A percentile compares a stretch with the other conserved stretches of the same genome.
These are phyloP conservation scores for Pilophorus perplexus DNA, from an alignment of 2,888 invertebrate species.

Conservation along the genomic window DNA sequence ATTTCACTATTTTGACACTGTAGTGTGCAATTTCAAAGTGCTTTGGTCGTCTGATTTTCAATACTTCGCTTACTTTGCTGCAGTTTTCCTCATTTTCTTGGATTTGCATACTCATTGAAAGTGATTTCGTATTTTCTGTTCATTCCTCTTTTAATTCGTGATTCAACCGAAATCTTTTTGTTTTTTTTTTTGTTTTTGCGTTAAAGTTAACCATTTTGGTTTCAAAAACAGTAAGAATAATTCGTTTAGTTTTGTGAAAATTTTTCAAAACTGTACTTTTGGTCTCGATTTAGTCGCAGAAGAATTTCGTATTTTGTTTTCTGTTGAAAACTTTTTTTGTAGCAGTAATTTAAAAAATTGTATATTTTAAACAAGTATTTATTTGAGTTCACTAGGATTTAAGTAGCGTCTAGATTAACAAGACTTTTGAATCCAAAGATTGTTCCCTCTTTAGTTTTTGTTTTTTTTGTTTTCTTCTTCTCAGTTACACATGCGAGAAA, in stretches of 20 bases:
- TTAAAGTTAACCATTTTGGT: neutral
- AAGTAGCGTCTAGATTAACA: constrained; percentile 36
- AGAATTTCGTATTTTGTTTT: no score
- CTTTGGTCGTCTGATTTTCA: no score
- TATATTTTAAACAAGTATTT: constrained; percentile 40
- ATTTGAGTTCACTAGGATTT: constrained; percentile 32
- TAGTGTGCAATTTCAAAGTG: no score
- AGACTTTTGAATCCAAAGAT: constrained; percentile 40
- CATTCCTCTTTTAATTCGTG: constrained; percentile 25
- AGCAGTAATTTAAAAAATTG: constrained; percentile 23
- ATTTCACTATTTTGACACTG: no score
- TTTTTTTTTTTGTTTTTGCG: neutral
- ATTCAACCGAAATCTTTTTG: constrained; percentile 3
- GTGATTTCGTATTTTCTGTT: constrained; percentile 13
- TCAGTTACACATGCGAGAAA: neutral
- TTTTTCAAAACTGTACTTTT: no score
- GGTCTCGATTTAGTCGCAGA: no score
- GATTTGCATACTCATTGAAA: no score
- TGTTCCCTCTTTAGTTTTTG: neutral
- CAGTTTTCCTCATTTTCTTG: no score
- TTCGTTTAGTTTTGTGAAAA: no score
- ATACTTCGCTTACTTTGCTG: no score
- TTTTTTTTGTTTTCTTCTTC: constrained; percentile 14
- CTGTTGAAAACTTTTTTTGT: constrained; percentile 22
- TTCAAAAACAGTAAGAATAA: no score